Evolutionary conservation across 2,888 invertebrate species (phyloP).

Genomic region (Lasioglossum leucozonium): DNA sequence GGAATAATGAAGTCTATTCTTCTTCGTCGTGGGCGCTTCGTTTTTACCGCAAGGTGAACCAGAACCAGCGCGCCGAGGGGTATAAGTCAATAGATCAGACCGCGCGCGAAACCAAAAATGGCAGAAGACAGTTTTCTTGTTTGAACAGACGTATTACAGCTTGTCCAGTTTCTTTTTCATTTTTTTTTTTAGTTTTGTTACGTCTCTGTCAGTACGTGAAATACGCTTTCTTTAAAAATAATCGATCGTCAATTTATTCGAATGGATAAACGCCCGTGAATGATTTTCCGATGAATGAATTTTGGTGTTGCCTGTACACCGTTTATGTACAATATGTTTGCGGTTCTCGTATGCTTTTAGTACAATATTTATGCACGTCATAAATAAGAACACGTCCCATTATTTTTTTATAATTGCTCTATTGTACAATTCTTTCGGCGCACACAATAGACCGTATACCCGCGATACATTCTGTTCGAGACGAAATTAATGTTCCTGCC

Average conservation of each 20-base stretch:
- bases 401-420: slow-evolving; percentile 2
- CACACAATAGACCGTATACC: background rate
- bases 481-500: background rate
- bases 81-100: slow-evolving; percentile 6
- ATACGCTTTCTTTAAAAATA: background rate
- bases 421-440: background rate
- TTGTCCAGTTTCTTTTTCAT: background rate
- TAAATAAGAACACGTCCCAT: slow-evolving; percentile 6
- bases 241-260: background rate
- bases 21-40: background rate
- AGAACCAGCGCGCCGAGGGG: background rate
- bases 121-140: slow-evolving; percentile 1
- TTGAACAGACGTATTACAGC: background rate
- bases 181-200: background rate
- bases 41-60: slow-evolving; percentile 2
- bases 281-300: background rate
- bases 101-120: background rate
- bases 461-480: slow-evolving; percentile 1
- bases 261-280: background rate
- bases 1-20: background rate
- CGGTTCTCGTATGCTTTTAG: background rate
- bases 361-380: background rate
- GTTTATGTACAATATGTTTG: background rate
- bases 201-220: background rate
- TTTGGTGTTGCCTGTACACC: background rate